These are phyloP conservation scores for Pteruthius melanotis DNA, from an alignment of 2,113 vertebrate species.

Conservation along the genomic window DNA sequence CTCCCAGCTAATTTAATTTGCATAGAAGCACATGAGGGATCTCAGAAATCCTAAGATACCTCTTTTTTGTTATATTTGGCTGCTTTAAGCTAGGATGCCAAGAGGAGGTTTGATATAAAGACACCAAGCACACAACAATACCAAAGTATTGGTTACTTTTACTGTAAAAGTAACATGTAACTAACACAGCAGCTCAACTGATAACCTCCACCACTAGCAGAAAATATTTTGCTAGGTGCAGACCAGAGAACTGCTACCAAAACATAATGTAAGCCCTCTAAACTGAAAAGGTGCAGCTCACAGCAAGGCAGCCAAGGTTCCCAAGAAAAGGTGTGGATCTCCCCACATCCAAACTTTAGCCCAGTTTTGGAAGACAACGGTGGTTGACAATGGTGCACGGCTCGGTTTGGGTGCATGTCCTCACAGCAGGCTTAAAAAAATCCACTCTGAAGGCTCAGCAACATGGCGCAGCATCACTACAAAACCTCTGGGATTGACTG, in stretches of 20 bases:
- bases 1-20: not conserved
- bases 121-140: rapidly evolving
- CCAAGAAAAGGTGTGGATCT: not conserved
- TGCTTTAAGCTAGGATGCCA: not conserved
- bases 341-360: not conserved
- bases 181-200: not conserved
- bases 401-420: rapidly evolving
- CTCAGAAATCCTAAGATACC: not conserved
- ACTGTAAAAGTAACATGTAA: not conserved
- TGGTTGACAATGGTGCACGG: not conserved
- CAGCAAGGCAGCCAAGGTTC: not conserved
- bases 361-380: rapidly evolving
- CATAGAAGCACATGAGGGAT: rapidly evolving
- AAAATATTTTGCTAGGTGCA: not conserved
- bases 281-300: not conserved
- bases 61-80: not conserved
- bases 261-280: not conserved
- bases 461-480: not conserved
- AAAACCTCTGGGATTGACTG: not conserved
- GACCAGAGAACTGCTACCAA: not conserved
- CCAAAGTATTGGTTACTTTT: not conserved
- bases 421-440: not conserved
- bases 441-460: not conserved
- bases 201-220: not conserved
- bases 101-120: not conserved